Conservation (phyloP, 2,888 invertebrate species). For the Quadroppia sp. region DNA sequence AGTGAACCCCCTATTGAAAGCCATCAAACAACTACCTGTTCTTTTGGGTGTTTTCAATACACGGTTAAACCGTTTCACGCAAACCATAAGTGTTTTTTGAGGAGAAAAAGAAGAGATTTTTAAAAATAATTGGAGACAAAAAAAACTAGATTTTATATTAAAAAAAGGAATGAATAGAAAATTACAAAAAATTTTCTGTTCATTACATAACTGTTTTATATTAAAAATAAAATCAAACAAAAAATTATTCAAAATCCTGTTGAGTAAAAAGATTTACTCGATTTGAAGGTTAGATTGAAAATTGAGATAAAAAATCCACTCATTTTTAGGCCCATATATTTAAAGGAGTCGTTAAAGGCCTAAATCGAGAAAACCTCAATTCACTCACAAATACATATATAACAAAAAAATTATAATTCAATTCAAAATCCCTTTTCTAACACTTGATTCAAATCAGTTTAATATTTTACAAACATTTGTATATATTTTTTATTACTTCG, state of each 20-base stretch:
- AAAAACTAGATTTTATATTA: conserved; percentile 8
- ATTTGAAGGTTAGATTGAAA: conserved; percentile 22
- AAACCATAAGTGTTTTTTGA: background rate
- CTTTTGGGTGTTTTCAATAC: background rate
- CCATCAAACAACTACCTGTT: background rate
- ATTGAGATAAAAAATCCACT: background rate
- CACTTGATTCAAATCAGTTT: background rate
- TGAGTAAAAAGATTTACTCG: conserved; percentile 13
- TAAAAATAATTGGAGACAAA: background rate
- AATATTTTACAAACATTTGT: background rate
- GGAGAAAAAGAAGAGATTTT: background rate
- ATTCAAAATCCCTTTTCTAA: background rate
- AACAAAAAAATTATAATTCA: too few relatives aligned
- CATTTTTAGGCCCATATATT: background rate
- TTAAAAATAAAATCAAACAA: too few relatives aligned
- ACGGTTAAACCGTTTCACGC: background rate
- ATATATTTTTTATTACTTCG: background rate
- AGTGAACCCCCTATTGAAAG: background rate
- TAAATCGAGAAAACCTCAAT: background rate
- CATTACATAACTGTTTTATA: conserved; percentile 22
- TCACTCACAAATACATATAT: background rate
- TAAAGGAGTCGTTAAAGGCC: too few relatives aligned
- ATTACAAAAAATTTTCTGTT: background rate
- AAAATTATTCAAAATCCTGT: conserved; percentile 21
- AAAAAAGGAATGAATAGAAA: background rate